These are phyloP conservation scores for Stichodactyla mertensii DNA, from an alignment of 64 coral and sea anemone genomes.

Conservation along the genomic window DNA sequence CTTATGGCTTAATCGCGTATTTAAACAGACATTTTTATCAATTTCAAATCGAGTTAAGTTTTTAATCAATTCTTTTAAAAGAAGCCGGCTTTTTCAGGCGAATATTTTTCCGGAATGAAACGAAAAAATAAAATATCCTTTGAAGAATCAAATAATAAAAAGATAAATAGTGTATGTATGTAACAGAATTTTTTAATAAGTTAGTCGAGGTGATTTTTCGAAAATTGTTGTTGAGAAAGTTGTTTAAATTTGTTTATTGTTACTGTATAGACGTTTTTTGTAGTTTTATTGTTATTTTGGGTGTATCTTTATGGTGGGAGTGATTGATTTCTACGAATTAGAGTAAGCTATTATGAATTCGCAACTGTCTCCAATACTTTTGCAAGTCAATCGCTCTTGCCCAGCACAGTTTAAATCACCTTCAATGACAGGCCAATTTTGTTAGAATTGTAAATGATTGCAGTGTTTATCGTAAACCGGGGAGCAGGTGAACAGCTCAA, in stretches of 20 bases:
- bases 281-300: background rate
- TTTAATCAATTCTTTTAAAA: constrained; percentile 14
- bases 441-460: constrained; percentile 19
- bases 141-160: constrained; percentile 10
- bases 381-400: background rate
- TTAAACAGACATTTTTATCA: constrained; percentile 22
- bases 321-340: background rate
- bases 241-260: background rate
- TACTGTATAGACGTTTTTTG: background rate
- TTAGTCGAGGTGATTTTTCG: background rate
- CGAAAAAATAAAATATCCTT: background rate
- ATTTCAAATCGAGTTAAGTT: constrained; percentile 8
- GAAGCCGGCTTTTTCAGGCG: constrained; percentile 6
- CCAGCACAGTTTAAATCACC: constrained; percentile 11
- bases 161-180: background rate
- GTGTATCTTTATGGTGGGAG: constrained; percentile 1
- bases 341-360: background rate
- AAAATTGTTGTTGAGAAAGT: background rate
- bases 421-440: constrained; percentile 25
- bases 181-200: background rate
- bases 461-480: constrained; percentile 27
- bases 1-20: background rate
- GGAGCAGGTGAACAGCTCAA: constrained; percentile 15
- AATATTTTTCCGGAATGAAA: constrained; percentile 20
- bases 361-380: background rate